These are phyloP conservation scores for Anser cygnoides DNA, from an alignment of 2,113 vertebrate genomes.

Conservation along the genomic window DNA sequence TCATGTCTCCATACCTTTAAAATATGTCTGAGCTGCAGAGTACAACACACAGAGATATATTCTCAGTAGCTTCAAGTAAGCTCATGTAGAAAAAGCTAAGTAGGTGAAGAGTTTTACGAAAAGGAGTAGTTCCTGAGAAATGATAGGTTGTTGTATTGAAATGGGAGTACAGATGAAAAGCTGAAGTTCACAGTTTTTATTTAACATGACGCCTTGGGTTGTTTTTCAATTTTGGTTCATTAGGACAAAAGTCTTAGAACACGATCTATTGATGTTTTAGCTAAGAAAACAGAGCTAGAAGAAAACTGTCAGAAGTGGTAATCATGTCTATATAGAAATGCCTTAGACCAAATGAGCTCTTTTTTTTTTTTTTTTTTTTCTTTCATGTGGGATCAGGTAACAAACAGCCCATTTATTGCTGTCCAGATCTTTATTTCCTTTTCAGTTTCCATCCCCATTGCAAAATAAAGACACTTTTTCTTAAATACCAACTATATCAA, in stretches of 20 bases:
- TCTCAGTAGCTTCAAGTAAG: background rate
- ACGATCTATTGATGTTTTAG: background rate
- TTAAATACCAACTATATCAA: background rate
- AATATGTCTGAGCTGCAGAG: background rate
- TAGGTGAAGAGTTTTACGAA: background rate
- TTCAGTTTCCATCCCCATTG: background rate
- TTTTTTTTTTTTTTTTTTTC: background rate
- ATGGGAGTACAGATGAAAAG: background rate
- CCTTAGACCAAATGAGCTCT: background rate
- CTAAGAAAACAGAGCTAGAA: background rate
- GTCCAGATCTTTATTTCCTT: background rate
- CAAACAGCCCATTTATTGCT: background rate
- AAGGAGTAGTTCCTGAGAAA: background rate
- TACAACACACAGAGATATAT: background rate
- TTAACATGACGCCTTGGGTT: background rate
- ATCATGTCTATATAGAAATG: background rate
- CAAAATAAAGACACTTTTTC: background rate
- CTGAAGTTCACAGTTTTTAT: background rate
- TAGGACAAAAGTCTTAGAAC: background rate
- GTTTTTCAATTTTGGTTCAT: background rate
- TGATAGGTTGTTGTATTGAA: background rate
- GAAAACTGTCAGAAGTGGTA: background rate
- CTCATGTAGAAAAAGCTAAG: background rate
- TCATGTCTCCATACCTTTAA: background rate
- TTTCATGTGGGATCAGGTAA: background rate